These are phyloP conservation scores for Hippocampus guttulatus DNA, from an alignment of 2,113 vertebrate species.

Conservation along the genomic window DNA sequence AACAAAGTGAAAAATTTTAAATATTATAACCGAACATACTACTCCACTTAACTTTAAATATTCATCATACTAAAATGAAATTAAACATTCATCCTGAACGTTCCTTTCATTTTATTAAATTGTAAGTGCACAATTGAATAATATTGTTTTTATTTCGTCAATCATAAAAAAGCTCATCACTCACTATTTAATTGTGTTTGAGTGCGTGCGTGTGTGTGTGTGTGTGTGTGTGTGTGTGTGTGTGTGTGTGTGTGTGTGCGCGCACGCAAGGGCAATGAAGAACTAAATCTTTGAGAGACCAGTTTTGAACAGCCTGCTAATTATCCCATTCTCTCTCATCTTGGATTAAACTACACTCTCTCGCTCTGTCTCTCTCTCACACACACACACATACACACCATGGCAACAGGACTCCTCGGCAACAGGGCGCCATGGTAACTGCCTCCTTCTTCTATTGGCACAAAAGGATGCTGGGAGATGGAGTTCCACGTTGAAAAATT, in stretches of 20 bases:
- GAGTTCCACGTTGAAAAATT: conserved; percentile 16
- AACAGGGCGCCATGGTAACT: conserved; percentile 68
- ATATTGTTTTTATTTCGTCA: neutral
- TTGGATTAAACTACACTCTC: conserved; percentile 65
- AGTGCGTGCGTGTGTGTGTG: too few relatives aligned
- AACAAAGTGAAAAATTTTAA: too few relatives aligned
- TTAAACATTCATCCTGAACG: too few relatives aligned
- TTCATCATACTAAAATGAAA: too few relatives aligned
- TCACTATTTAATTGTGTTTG: neutral
- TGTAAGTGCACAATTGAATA: too few relatives aligned
- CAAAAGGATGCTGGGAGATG: conserved; percentile 47
- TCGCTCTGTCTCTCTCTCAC: conserved; percentile 24
- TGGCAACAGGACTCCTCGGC: conserved; percentile 58
- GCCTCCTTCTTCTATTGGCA: conserved; percentile 20
- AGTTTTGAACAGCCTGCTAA: conserved; percentile 56
- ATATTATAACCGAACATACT: too few relatives aligned
- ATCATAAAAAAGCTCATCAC: conserved; percentile 39
- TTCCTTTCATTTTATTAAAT: too few relatives aligned
- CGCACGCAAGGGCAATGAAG: conserved; percentile 24
- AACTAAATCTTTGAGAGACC: conserved; percentile 50
- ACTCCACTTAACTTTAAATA: too few relatives aligned
- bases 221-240: neutral
- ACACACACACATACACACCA: conserved; percentile 25
- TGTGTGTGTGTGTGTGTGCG: conserved; percentile 21
- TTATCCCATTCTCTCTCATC: conserved; percentile 65